Evolutionary conservation across 1,140 invertebrate species (phyloP).

Genomic region (Cherax destructor): DNA sequence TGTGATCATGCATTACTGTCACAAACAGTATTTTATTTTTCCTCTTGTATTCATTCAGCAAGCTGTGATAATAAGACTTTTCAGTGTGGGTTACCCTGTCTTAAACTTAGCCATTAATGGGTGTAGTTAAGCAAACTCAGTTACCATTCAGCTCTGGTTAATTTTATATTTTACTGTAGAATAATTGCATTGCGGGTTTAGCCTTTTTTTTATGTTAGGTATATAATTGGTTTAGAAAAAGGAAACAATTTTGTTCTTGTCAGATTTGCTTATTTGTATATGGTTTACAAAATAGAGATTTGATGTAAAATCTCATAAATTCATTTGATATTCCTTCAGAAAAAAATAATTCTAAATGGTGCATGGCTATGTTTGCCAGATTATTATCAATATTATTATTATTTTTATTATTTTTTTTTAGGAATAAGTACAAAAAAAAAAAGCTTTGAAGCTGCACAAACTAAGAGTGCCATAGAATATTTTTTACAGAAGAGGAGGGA

Average conservation of each 20-base stretch:
- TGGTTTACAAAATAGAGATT: background rate
- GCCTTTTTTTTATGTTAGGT: background rate
- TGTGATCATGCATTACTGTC: background rate
- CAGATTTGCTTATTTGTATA: background rate
- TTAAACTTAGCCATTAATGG: background rate
- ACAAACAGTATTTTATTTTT: background rate
- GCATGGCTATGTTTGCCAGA: background rate
- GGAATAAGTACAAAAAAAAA: background rate
- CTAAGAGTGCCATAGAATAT: constrained; percentile 28
- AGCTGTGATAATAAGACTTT: constrained; percentile 4
- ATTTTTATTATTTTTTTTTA: background rate
- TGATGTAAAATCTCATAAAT: background rate
- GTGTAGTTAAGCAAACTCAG: background rate
- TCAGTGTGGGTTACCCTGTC: background rate
- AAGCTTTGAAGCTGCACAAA: constrained; percentile 35
- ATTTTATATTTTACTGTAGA: no score
- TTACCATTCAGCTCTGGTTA: background rate
- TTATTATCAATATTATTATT: background rate
- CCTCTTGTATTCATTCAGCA: background rate
- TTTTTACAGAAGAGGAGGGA: constrained; percentile 2
- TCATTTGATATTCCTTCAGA: background rate
- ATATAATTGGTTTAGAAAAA: background rate
- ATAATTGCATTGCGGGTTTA: no score
- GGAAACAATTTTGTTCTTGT: background rate
- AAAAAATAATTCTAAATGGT: background rate